A percentile compares a stretch with the other conserved stretches of the same genome.
These are phyloP conservation scores for Hypothenemus hampei DNA, from an alignment of 1,140 invertebrate species.

Conservation along the genomic window DNA sequence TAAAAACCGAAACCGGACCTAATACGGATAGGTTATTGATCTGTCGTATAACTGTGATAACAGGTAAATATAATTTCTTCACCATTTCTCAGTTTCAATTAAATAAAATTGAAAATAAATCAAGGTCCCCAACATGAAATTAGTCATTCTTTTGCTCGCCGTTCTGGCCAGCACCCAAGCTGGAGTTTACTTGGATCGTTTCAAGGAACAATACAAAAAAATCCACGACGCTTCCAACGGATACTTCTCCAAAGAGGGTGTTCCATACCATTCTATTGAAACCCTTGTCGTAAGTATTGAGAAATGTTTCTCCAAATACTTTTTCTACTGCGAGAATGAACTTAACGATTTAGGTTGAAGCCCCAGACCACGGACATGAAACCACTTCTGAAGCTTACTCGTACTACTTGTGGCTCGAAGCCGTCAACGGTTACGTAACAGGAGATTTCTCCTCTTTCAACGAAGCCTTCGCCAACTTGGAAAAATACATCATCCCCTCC, in stretches of 20 bases:
- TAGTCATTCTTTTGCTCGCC: constrained; percentile 10
- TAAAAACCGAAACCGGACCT: too few relatives aligned
- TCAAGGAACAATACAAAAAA: constrained; percentile 28
- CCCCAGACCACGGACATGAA: constrained; percentile 28
- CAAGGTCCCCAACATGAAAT: constrained; percentile 13
- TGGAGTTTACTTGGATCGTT: constrained; percentile 19
- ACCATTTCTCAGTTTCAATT: too few relatives aligned
- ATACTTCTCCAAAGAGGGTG: constrained; percentile 26
- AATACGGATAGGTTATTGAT: too few relatives aligned
- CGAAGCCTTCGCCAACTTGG: constrained; percentile 14
- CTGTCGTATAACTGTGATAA: too few relatives aligned
- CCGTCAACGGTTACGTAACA: constrained; percentile 21
- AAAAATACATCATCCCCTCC: constrained; percentile 22
- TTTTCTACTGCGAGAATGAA: not conserved
- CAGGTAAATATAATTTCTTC: too few relatives aligned
- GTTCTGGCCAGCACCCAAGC: constrained; percentile 18
- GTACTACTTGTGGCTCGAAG: constrained; percentile 26
- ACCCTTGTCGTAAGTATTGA: constrained; percentile 21
- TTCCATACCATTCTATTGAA: constrained; percentile 30
- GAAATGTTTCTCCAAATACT: too few relatives aligned
- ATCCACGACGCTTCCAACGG: constrained; percentile 22
- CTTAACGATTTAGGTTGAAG: constrained; percentile 20
- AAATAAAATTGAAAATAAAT: too few relatives aligned
- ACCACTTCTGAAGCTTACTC: constrained; percentile 30
- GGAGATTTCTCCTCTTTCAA: constrained; percentile 25